Evolutionary conservation across 2,888 invertebrate genomes (phyloP), one percentile per base, ranked within the genome.

Genomic region (Drosophila demipolita): DNA sequence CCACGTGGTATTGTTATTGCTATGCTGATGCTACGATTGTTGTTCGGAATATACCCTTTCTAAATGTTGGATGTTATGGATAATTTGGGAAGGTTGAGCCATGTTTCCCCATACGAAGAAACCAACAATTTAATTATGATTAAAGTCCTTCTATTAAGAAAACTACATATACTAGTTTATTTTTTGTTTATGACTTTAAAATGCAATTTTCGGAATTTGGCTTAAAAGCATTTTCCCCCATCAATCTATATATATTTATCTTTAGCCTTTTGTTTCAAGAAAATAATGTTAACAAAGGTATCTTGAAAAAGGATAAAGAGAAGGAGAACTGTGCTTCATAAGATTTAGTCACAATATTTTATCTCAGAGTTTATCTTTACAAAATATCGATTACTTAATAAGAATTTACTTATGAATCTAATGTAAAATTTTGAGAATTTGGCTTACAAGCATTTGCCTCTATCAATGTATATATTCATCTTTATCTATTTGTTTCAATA

Each of bases 1-100:
- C 72, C 59, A 61, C 78, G 75, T 78, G 66, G 81, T 77, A 89
- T 87, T 85, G 86, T 85, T 89, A 83, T 83, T 78, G 71, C 84
- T 68, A 72, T 85, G 81, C 63, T 83, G 81, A 75, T 75, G 73
- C 36, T 65, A 65, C 58, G 66, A 40, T 63, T 61, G 60, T 64
- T 74, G 68, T 50, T 71, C 49, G 23, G 23, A 5, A 7, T n/a
- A 62, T 65, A 63, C 74, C 17, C 74, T 66, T 26, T 36, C 0
- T 2, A 3, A 5, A 6, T 15, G 3, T 7, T 5, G 42, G 26
- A 38, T 29, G 26, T 12, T 17, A 15, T 17, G 4, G 1, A 17
- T 20, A 45, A 45, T 7, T 11, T 45, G 3, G 20, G n/a, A 11
- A 36, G 3, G 15, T 45, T 7, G 11, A 7, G 3, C 6, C 32